Percentiles rank a stretch among this genome's conserved stretches.
Conservation (phyloP, 2,888 invertebrate genomes). For the Leucophora obtusa region DNA sequence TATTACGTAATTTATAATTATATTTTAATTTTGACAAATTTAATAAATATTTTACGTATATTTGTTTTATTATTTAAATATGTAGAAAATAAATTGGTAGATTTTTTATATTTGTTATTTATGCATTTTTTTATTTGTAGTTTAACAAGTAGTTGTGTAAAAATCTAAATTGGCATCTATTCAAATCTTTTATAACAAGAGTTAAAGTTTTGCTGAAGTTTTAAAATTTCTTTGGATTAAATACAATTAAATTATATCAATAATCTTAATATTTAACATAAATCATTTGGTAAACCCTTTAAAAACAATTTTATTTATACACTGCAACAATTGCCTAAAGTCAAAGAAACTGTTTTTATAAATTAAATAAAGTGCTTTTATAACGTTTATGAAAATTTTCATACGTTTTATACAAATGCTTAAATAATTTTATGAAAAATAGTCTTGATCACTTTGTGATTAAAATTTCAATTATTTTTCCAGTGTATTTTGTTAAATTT, state of each 20-base stretch:
- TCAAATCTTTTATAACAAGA: slow-evolving; percentile 27
- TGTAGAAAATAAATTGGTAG: background rate
- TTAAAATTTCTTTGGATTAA: slow-evolving; percentile 6
- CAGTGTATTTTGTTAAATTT: too few relatives aligned
- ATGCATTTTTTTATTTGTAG: background rate
- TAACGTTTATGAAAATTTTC: too few relatives aligned
- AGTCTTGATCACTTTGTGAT: too few relatives aligned
- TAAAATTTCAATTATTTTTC: too few relatives aligned
- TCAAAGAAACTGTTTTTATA: too few relatives aligned
- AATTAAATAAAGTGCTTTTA: too few relatives aligned
- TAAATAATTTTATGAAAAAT: too few relatives aligned
- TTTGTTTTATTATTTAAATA: background rate
- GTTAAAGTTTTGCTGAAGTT: slow-evolving; percentile 25
- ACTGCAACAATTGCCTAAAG: too few relatives aligned
- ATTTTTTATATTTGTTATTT: background rate
- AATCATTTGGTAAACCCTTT: background rate
- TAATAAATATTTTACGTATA: background rate
- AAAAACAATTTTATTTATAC: too few relatives aligned
- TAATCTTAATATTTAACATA: background rate
- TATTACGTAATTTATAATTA: slow-evolving; percentile 34
- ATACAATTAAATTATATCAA: background rate
- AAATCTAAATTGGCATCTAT: slow-evolving; percentile 18
- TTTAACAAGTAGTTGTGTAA: slow-evolving; percentile 2
- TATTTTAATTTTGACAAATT: slow-evolving; percentile 8
- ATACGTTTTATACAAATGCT: too few relatives aligned